Base-by-base conservation (phyloP, 2,113 vertebrate genomes). In the Actenoides hombroni region DNA sequence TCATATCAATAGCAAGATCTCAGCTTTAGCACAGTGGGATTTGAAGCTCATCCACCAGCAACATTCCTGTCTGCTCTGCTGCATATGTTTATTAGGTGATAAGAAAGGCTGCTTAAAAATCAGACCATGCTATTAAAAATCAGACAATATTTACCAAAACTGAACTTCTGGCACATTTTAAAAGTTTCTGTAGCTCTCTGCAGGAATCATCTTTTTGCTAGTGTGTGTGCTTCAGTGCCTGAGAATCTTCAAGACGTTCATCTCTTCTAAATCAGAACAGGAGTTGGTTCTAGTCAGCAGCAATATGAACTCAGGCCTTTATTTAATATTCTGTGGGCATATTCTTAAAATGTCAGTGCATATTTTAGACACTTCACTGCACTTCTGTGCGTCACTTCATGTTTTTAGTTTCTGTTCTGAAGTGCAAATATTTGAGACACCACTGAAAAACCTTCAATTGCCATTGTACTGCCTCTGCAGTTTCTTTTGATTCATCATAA, bases 261-360 rank as follows among this genome's bases (percentile, higher is more conserved):
- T 29, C 0, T 4, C 16, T 77, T 78, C 51, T 77, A 92, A 70
- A 74, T 56, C 39, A 92, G 60, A 91, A 67, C 9, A 82, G 44
- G 75, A 90, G 54, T 46, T 92, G 46, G 69, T 48, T 92, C 79
- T 57, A 82, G 44, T 81, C 60, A 86, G 68, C 73, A 95, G 64
- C 76, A 86, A 26, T 42, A 67, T 16, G 33, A 88, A 71, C 70
- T 63, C 2, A 1, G 26, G 69, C 26, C 61, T 83, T 83, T 84
- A 91, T 29, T 95, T 94, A 92, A 92, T 95, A 97, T 96, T 96
- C 95, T 73, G 44, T 86, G 56, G 61, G 67, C 90, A 93, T 79
- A 90, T 73, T 88, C 83, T 83, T 91, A 79, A 92, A 95, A 94
- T 21, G 2, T 95, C 96, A 95, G 57, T 67, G 80, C 80, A 86